Percentiles rank a stretch among this genome's conserved stretches.
phyloP scores from a whole-genome alignment of 37 sponge, comb jelly and placozoan genomes.

The Oscarella lobularis region DNA sequence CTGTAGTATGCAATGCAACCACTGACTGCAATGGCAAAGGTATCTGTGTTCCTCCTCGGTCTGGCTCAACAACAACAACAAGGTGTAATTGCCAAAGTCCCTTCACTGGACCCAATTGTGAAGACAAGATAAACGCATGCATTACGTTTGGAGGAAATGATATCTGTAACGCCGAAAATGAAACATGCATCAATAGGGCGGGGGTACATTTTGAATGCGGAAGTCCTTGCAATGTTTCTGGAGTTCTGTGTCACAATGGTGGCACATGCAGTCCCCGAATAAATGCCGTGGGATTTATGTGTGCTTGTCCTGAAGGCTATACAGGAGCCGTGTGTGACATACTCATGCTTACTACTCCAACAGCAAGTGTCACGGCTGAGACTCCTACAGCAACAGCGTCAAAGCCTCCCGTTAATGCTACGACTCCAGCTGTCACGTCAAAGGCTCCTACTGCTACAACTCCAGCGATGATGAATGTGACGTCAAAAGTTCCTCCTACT shows the following conservation, averaged over 20 bases:
- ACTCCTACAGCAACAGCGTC: too few species aligned
- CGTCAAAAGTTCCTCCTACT: too few species aligned
- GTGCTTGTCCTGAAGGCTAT: not conserved
- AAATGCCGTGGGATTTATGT: not conserved
- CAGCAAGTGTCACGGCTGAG: too few species aligned
- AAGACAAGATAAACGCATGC: not conserved
- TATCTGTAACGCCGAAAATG: not conserved
- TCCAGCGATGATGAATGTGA: too few species aligned
- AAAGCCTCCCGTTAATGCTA: too few species aligned
- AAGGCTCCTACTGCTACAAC: too few species aligned
- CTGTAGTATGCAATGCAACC: not conserved
- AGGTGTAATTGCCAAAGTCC: not conserved
- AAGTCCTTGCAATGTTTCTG: not conserved
- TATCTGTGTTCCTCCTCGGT: not conserved
- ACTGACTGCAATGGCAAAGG: not conserved
- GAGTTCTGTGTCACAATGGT: not conserved
- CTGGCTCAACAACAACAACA: too few species aligned
- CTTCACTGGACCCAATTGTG: not conserved
- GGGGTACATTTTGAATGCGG: not conserved
- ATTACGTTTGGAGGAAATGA: not conserved
- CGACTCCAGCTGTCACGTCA: too few species aligned
- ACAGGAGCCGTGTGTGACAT: not conserved
- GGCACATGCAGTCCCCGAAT: not conserved
- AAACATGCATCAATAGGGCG: not conserved
- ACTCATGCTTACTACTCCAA: not conserved